A percentile compares a stretch with the other conserved stretches of the same genome.
These are phyloP conservation scores for Drosophila rufa DNA, from an alignment of 1,140 invertebrate genomes.

Conservation along the genomic window DNA sequence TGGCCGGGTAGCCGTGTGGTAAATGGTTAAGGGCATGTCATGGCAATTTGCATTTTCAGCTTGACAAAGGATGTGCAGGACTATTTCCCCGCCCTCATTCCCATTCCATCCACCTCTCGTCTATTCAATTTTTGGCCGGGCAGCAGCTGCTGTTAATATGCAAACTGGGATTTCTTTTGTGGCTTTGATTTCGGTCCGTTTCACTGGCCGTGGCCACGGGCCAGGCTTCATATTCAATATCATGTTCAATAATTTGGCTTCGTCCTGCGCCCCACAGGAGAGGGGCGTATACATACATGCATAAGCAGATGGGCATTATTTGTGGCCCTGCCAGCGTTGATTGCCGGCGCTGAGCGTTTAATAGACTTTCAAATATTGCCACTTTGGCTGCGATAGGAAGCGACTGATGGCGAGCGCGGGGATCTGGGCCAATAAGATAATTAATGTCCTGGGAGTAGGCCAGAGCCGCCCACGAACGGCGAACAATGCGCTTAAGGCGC, in stretches of 20 bases:
- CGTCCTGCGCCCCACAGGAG: no score
- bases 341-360: conserved; percentile 68
- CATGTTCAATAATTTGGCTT: conserved; percentile 69
- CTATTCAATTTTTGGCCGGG: conserved; percentile 56
- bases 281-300: conserved; percentile 2
- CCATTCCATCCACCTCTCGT: conserved; percentile 14
- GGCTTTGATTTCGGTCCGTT: conserved; percentile 71
- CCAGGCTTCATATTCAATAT: conserved; percentile 70
- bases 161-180: conserved; percentile 82
- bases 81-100: conserved; percentile 33
- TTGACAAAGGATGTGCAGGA: conserved; percentile 80
- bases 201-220: conserved; percentile 25
- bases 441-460: conserved; percentile 73
- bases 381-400: conserved; percentile 45
- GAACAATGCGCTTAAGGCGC: conserved; percentile 53
- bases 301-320: conserved; percentile 51
- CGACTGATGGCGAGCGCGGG: conserved; percentile 11
- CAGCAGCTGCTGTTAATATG: conserved; percentile 81
- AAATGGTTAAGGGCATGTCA: conserved; percentile 83
- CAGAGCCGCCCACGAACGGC: neutral
- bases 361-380: conserved; percentile 84
- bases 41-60: conserved; percentile 82
- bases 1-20: conserved; percentile 63
- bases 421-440: conserved; percentile 72
- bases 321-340: conserved; percentile 35